These are phyloP conservation scores for Stenodera caucasica DNA, from an alignment of 2,888 invertebrate genomes.

Conservation along the genomic window DNA sequence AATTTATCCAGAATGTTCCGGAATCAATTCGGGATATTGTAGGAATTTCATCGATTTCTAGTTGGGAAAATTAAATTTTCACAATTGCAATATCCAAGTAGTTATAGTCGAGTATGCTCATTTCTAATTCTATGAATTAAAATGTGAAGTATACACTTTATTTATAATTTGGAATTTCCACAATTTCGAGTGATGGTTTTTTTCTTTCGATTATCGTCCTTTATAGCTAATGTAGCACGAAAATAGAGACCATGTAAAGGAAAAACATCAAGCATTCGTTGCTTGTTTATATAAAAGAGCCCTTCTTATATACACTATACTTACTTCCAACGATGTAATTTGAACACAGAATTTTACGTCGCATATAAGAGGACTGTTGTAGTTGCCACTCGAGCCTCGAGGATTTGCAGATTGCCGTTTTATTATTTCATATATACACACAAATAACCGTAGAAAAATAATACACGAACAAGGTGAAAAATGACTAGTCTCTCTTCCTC, in stretches of 20 bases:
- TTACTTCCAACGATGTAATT: constrained; percentile 28
- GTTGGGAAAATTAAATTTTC: no score
- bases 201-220: neutral
- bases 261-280: neutral
- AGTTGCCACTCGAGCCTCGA: constrained; percentile 37
- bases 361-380: constrained; percentile 35
- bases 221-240: neutral
- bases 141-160: neutral
- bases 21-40: no score
- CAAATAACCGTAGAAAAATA: neutral
- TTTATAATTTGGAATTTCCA: neutral
- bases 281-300: neutral
- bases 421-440: constrained; percentile 38
- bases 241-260: neutral
- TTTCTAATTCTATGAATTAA: neutral
- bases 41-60: no score
- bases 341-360: constrained; percentile 35
- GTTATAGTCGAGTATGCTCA: neutral
- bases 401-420: constrained; percentile 46
- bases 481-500: neutral
- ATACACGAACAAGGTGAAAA: neutral
- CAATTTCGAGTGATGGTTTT: neutral
- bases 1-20: no score
- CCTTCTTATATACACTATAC: neutral
- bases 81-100: no score